Percentiles rank a stretch among this genome's conserved stretches.
phyloP scores from a whole-genome alignment of 2,113 vertebrate species.

The Chaenogobius annularis region DNA sequence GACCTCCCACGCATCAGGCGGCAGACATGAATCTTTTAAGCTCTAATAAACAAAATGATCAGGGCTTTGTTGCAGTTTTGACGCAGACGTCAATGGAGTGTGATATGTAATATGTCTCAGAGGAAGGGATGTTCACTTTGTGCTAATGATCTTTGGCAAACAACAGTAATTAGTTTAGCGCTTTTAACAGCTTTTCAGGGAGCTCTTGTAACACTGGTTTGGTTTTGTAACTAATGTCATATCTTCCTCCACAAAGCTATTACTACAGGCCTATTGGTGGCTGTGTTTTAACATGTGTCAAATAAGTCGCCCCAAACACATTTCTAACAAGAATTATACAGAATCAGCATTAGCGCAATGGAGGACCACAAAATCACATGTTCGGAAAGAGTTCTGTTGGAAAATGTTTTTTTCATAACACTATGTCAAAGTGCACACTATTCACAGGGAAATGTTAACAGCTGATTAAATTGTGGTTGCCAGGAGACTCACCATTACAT shows the following conservation, averaged over 20 bases:
- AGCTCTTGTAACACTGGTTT: conserved; percentile 21
- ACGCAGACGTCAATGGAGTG: conserved; percentile 23
- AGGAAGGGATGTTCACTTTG: conserved; percentile 24
- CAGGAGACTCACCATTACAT: no score
- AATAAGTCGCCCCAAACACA: background rate
- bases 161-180: conserved; percentile 50
- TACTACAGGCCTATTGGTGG: background rate
- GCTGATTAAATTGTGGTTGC: no score
- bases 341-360: background rate
- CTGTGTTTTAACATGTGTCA: background rate
- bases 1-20: conserved; percentile 22
- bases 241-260: background rate
- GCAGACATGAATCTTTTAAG: conserved; percentile 17
- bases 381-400: no score
- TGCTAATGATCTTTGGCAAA: conserved; percentile 42
- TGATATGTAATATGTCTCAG: conserved; percentile 38
- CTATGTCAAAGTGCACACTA: no score
- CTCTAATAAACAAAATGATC: conserved; percentile 22
- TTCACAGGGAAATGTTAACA: no score
- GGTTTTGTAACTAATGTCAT: conserved; percentile 31
- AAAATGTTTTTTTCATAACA: no score
- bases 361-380: no score
- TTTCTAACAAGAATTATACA: background rate
- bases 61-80: conserved; percentile 7
- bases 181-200: conserved; percentile 21